These are phyloP conservation scores for Phasia obesa DNA, from an alignment of 2,888 invertebrate genomes.

Conservation along the genomic window DNA sequence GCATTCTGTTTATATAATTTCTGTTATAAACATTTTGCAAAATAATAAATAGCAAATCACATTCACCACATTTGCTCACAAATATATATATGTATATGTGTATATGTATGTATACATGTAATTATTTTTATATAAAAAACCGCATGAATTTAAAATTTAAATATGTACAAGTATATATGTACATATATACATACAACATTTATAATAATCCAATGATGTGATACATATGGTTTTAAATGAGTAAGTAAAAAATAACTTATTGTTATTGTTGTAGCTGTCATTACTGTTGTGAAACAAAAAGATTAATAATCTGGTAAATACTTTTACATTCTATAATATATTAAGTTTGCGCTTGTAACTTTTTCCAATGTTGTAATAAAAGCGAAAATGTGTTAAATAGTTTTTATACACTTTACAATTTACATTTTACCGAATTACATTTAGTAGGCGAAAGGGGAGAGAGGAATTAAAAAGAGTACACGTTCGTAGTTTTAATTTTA, in stretches of 20 bases:
- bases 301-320: constrained; percentile 54
- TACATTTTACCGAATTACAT: too few relatives aligned
- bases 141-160: constrained; percentile 57
- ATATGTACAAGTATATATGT: too few relatives aligned
- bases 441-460: too few relatives aligned
- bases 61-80: neutral
- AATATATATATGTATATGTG: too few relatives aligned
- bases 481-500: too few relatives aligned
- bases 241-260: too few relatives aligned
- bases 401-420: too few relatives aligned
- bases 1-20: constrained; percentile 10
- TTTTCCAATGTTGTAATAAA: neutral
- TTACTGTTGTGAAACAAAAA: constrained; percentile 42
- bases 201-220: constrained; percentile 66
- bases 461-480: too few relatives aligned
- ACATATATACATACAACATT: constrained; percentile 34
- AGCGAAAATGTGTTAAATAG: neutral
- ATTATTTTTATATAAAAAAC: too few relatives aligned
- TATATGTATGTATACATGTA: too few relatives aligned
- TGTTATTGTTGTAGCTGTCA: neutral
- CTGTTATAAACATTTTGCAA: constrained; percentile 38
- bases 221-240: constrained; percentile 62
- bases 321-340: constrained; percentile 27
- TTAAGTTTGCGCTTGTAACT: constrained; percentile 3
- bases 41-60: constrained; percentile 25